Evolutionary conservation across 2,797 vertebrate species (phyloP).

Genomic region (Tragelaphus eurycerus): DNA sequence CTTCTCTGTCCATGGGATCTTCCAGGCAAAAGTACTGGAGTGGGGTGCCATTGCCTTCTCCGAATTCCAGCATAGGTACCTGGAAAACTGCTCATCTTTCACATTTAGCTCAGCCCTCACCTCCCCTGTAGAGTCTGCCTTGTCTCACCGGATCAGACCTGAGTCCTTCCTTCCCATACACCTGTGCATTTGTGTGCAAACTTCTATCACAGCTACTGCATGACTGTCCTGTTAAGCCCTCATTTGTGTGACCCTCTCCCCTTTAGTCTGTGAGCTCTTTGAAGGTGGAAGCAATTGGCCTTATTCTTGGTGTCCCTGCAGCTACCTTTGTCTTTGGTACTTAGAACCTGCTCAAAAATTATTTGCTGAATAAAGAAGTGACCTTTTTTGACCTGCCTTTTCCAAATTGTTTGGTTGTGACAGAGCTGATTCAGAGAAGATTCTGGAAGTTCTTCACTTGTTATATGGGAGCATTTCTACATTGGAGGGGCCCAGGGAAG

Average conservation of each 20-base stretch:
- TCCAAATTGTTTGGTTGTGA: background rate
- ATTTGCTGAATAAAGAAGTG: background rate
- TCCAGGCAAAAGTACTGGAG: too few relatives aligned
- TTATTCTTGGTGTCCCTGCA: background rate
- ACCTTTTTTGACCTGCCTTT: background rate
- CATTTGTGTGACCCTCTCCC: background rate
- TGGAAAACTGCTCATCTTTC: background rate
- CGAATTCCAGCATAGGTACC: background rate
- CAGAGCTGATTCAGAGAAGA: background rate
- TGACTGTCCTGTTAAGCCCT: background rate
- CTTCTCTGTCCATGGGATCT: too few relatives aligned
- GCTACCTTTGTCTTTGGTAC: background rate
- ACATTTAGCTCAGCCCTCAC: background rate
- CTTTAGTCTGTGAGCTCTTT: background rate
- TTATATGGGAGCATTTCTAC: background rate
- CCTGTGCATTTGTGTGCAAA: background rate
- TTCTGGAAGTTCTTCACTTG: background rate
- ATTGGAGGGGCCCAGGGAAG: background rate
- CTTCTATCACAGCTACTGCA: background rate
- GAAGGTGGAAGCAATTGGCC: background rate
- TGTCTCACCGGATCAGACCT: background rate
- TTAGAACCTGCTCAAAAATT: background rate
- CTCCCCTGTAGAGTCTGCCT: background rate
- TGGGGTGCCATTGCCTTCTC: too few relatives aligned
- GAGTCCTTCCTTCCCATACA: background rate